Percentiles rank a stretch among this genome's conserved stretches.
Evolutionary conservation across 2,113 vertebrate species (phyloP).

Genomic region (Amia ocellicauda): DNA sequence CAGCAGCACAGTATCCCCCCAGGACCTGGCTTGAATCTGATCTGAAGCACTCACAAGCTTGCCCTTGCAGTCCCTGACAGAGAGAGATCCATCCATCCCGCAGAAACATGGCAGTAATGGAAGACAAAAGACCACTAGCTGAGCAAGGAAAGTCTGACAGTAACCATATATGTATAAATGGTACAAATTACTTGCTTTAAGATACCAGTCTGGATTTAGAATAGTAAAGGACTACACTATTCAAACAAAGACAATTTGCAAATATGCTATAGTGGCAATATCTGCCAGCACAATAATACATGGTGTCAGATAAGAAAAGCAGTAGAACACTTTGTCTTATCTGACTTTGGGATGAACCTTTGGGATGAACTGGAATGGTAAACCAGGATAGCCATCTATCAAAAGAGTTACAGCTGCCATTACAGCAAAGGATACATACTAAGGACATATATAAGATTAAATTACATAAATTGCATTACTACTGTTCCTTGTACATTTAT

Average conservation of each 20-base stretch:
- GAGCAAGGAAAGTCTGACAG: background rate
- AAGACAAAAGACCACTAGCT: slow-evolving; percentile 1
- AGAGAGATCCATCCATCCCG: background rate
- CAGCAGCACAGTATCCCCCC: background rate
- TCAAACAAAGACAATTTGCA: background rate
- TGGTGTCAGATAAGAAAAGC: background rate
- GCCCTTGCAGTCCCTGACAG: slow-evolving; percentile 5
- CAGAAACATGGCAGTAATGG: background rate
- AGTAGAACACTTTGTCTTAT: no score
- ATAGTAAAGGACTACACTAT: background rate
- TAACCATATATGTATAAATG: background rate
- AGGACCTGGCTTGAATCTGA: background rate
- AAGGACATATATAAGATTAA: no score
- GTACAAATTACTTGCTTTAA: background rate
- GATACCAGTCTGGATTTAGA: background rate
- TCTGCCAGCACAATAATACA: background rate
- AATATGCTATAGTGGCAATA: background rate
- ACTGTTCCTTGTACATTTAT: no score
- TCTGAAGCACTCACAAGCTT: background rate
- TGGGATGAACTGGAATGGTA: no score
- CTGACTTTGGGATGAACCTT: no score
- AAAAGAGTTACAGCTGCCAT: no score
- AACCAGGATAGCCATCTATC: no score
- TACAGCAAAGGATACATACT: no score
- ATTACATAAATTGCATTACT: no score